Evolutionary conservation across 2,888 invertebrate genomes (phyloP).

Genomic region (Cerceris ruficornis): DNA sequence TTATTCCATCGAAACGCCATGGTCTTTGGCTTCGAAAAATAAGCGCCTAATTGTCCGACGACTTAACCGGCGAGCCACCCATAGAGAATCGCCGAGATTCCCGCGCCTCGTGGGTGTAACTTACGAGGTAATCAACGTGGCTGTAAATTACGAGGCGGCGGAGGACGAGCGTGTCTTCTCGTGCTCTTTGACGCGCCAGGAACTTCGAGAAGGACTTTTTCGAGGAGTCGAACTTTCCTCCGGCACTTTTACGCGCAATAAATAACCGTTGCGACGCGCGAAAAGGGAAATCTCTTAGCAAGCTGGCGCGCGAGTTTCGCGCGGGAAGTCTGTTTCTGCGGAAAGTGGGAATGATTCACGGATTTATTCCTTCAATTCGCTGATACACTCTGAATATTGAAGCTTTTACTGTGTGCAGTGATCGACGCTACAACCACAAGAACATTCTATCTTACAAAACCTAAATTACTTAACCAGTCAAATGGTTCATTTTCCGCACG

Average conservation of each 20-base stretch:
- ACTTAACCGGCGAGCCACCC: conserved; percentile 53
- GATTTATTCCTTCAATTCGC: no score
- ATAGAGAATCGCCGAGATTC: conserved; percentile 43
- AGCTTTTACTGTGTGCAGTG: no score
- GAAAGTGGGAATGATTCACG: no score
- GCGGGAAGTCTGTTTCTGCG: not conserved
- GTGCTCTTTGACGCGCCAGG: conserved; percentile 18
- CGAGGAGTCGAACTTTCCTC: conserved; percentile 1
- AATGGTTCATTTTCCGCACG: no score
- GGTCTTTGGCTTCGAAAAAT: conserved; percentile 26
- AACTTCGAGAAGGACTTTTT: conserved; percentile 12
- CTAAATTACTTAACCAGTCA: no score
- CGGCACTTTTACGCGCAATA: conserved; percentile 31
- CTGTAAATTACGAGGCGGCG: conserved; percentile 62
- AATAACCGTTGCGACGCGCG: conserved; percentile 15
- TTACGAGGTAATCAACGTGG: conserved; percentile 70
- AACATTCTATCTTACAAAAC: no score
- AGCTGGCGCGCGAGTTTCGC: not conserved
- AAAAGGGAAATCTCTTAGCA: not conserved
- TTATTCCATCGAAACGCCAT: not conserved
- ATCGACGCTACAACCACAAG: no score
- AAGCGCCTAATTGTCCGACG: conserved; percentile 51
- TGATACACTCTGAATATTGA: no score
- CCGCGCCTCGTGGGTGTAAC: conserved; percentile 68
- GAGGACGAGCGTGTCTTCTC: conserved; percentile 14